Evolutionary conservation across 2,113 vertebrate genomes (phyloP).

Genomic region (Nasalis larvatus): DNA sequence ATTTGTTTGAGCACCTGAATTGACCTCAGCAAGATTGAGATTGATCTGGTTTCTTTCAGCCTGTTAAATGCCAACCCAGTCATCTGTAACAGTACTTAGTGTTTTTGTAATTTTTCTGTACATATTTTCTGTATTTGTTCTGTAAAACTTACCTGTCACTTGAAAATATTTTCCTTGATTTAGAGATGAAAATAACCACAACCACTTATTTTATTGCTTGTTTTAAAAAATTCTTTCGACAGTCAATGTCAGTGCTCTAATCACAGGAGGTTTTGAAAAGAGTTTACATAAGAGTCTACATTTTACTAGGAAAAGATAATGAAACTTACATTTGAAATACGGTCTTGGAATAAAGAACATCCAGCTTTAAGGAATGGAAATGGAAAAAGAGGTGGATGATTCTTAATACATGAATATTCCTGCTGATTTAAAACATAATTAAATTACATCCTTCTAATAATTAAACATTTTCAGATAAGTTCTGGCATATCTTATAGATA

Average conservation of each 20-base stretch:
- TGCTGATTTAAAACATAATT: background rate
- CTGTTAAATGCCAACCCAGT: conserved; percentile 75
- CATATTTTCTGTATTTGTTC: conserved; percentile 61
- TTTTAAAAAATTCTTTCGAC: conserved; percentile 14
- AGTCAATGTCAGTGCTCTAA: background rate
- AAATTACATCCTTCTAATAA: background rate
- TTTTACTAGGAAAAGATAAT: conserved; percentile 27
- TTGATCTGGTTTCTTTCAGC: conserved; percentile 72
- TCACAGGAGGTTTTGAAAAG: background rate
- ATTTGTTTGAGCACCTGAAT: conserved; percentile 68
- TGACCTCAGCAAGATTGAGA: conserved; percentile 75
- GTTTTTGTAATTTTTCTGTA: conserved; percentile 72
- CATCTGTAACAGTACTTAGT: conserved; percentile 75
- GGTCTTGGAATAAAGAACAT: background rate
- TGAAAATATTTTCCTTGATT: conserved; percentile 54
- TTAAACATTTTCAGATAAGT: background rate
- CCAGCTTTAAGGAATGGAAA: background rate
- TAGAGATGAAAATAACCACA: conserved; percentile 40
- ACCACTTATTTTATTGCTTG: conserved; percentile 2
- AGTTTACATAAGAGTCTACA: conserved; percentile 11
- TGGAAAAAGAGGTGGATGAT: background rate
- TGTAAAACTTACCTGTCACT: conserved; percentile 52
- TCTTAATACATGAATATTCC: background rate
- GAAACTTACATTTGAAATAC: background rate
- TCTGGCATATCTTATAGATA: background rate